phyloP scores from a whole-genome alignment of 2,888 invertebrate genomes.

The Notocelia uddmanniana region DNA sequence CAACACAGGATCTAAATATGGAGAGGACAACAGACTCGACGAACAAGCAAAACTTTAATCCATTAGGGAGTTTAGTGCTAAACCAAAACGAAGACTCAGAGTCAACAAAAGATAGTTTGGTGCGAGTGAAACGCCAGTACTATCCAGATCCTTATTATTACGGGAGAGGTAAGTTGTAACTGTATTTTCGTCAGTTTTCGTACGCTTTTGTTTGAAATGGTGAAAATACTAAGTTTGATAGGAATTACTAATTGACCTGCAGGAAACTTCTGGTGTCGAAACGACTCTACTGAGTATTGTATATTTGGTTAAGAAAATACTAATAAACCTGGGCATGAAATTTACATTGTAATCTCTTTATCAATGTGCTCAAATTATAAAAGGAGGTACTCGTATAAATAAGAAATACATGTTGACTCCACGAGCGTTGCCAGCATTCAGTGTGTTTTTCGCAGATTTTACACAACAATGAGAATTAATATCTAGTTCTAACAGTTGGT shows the following conservation, averaged over 20 bases:
- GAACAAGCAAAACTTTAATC: constrained; percentile 42
- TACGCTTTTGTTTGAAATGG: constrained; percentile 12
- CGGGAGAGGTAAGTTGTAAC: constrained; percentile 34
- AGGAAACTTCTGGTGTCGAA: too few species aligned
- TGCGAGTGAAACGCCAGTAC: constrained; percentile 39
- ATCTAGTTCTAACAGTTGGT: not conserved
- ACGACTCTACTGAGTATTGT: too few species aligned
- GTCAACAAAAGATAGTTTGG: constrained; percentile 39
- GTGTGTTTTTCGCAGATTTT: too few species aligned
- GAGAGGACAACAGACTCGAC: constrained; percentile 28
- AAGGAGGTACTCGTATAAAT: too few species aligned
- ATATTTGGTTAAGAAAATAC: too few species aligned
- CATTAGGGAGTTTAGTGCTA: constrained; percentile 41
- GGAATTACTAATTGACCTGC: too few species aligned
- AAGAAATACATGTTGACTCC: too few species aligned
- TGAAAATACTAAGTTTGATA: not conserved
- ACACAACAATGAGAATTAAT: not conserved
- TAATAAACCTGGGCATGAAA: too few species aligned
- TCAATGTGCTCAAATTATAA: too few species aligned
- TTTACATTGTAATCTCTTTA: too few species aligned
- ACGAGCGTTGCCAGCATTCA: too few species aligned
- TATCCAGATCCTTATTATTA: constrained; percentile 41
- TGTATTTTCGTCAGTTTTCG: constrained; percentile 5
- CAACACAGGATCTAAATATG: constrained; percentile 21
- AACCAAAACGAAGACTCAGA: constrained; percentile 27